Evolutionary conservation across 2,113 vertebrate genomes (phyloP).

Genomic region (Lophius piscatorius): DNA sequence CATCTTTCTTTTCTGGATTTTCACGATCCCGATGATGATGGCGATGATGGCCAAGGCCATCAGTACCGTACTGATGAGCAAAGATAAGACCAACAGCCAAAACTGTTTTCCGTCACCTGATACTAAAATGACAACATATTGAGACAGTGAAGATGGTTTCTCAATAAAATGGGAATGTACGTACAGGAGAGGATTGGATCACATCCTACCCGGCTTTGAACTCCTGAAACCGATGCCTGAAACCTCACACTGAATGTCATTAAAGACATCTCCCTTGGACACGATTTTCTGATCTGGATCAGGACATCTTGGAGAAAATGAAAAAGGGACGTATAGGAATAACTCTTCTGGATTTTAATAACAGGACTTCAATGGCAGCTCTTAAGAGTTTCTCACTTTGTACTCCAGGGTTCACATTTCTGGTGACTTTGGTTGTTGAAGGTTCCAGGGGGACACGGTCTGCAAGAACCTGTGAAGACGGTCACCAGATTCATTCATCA

Average conservation of each 20-base stretch:
- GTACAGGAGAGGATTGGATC: not conserved
- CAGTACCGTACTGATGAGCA: not conserved
- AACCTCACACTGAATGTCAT: conserved; percentile 59
- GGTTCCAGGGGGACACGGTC: conserved; percentile 66
- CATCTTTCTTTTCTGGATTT: conserved; percentile 3
- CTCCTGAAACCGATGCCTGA: too few species aligned
- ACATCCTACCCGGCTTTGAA: conserved; percentile 34
- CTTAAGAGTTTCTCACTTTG: conserved; percentile 49
- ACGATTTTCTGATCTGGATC: conserved; percentile 14
- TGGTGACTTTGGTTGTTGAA: conserved; percentile 73
- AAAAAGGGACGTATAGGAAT: too few species aligned
- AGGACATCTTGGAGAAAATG: conserved; percentile 62
- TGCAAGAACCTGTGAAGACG: conserved; percentile 67
- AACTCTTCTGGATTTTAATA: too few species aligned
- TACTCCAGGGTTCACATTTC: conserved; percentile 69
- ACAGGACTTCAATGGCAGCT: not conserved
- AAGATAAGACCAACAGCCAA: not conserved
- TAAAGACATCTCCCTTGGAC: conserved; percentile 31
- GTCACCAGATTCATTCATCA: not conserved
- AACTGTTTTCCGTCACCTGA: not conserved
- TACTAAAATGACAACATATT: not conserved
- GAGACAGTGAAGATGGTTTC: not conserved
- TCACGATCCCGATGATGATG: not conserved
- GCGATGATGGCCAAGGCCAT: not conserved
- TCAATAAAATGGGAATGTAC: not conserved